Conservation (phyloP, 2,888 invertebrate genomes). For the Eristalis arbustorum region DNA sequence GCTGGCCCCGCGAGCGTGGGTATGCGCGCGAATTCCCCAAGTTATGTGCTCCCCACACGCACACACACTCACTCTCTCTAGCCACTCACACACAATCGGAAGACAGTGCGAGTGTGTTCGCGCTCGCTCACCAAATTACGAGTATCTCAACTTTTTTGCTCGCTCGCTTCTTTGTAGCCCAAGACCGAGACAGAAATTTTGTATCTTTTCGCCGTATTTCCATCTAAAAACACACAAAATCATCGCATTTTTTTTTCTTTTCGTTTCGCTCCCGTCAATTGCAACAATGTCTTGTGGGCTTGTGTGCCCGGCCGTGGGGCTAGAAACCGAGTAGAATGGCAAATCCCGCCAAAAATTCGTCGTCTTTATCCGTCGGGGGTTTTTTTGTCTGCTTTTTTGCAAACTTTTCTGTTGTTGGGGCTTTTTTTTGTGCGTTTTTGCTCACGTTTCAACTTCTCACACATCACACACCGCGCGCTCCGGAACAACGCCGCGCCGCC, state of each 20-base stretch:
- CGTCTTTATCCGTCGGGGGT: no score
- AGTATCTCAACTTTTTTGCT: constrained; percentile 34
- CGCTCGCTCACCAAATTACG: constrained; percentile 2
- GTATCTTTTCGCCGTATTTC: constrained; percentile 43
- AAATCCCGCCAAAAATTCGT: constrained; percentile 65
- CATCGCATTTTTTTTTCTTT: neutral
- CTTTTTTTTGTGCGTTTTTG: neutral
- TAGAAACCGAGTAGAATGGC: constrained; percentile 64
- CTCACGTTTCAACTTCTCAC: constrained; percentile 45
- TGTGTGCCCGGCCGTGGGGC: neutral
- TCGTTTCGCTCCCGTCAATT: no score
- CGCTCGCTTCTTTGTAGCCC: constrained; percentile 54
- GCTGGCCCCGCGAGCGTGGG: constrained; percentile 24
- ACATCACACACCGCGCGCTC: constrained; percentile 60
- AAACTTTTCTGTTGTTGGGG: neutral
- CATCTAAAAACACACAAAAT: constrained; percentile 42
- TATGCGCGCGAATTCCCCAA: constrained; percentile 44
- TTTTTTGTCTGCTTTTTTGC: neutral
- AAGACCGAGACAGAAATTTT: constrained; percentile 54
- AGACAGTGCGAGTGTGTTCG: constrained; percentile 48
- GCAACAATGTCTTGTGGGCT: constrained; percentile 50
- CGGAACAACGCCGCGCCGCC: constrained; percentile 38
- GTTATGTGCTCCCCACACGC: neutral
- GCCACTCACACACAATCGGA: neutral
- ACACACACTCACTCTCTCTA: neutral